Conservation (phyloP, 2,888 invertebrate species). For the Liposcelis brunnea region DNA sequence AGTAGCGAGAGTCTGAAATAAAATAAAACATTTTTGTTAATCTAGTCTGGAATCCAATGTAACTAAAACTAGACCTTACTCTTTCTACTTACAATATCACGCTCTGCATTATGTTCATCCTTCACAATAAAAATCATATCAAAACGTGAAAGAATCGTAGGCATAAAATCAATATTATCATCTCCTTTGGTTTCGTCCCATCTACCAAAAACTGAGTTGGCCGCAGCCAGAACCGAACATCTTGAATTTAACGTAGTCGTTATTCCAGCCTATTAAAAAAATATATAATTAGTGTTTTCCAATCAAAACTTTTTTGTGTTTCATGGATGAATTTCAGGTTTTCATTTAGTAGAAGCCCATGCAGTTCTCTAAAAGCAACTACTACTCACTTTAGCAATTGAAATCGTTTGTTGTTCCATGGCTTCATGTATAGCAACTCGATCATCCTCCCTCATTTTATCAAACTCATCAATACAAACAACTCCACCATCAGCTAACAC, state of each 20-base stretch:
- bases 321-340: too few relatives aligned
- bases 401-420: constrained; percentile 99
- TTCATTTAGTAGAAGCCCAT: too few relatives aligned
- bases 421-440: constrained; percentile 99
- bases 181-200: constrained; percentile 98
- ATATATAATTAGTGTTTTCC: too few relatives aligned
- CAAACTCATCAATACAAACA: constrained; percentile 99
- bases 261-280: constrained; percentile 63
- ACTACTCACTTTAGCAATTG: constrained; percentile 70
- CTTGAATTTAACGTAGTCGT: constrained; percentile 96
- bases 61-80: too few relatives aligned
- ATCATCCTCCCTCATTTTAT: constrained; percentile 99
- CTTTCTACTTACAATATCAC: constrained; percentile 77
- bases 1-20: constrained; percentile 60
- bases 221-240: constrained; percentile 97
- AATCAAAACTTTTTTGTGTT: too few relatives aligned
- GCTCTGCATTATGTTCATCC: constrained; percentile 77
- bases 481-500: constrained; percentile 98
- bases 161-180: constrained; percentile 99
- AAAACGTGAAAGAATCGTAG: constrained; percentile 97
- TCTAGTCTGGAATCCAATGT: too few relatives aligned
- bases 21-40: too few relatives aligned
- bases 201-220: constrained; percentile 93
- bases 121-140: constrained; percentile 99
- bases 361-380: too few relatives aligned